Base-by-base conservation (phyloP, 2,797 vertebrate species). In the Ctenosaura bakeri region DNA sequence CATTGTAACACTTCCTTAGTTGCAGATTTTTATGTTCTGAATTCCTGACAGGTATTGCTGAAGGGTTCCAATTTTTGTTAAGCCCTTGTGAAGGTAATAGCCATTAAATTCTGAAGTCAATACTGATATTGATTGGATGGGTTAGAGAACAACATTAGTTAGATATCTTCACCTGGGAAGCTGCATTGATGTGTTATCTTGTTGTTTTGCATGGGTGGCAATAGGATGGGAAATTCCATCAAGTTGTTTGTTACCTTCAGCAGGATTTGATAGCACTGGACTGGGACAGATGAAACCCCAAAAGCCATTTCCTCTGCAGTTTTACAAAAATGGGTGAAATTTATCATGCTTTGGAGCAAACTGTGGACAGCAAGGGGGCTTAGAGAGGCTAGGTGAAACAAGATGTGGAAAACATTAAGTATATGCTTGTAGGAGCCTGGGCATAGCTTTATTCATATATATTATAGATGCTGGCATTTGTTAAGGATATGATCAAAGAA, bases 11-110 rank as follows among this genome's bases (percentile, higher is more conserved):
- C 24, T 22, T 88, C 64, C 24, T 66, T 64, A 42, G 83, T 92
- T 92, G 89, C 62, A 92, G 62, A 88, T 90, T 92, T 91, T 83
- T 87, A 88, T 71, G 56, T 86, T n/a, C 66, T 26, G 84, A 22
- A 90, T n/a, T 74, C 74, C 76, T 0, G 77, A 54, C 20, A 90
- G 92, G 91, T 59, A 69, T 86, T 77, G 86, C 14, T 90, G 83
- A 93, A 87, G 83, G 0, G 46, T 32, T 91, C 38, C 0, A 42
- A 52, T 76, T 88, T 92, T 91, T 84, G 86, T 24, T 80, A 81
- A 81, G 74, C 79, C 62, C 90, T 86, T 84, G 1, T 81, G 83
- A 93, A 93, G 29, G 83, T 89, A 91, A 93, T 89, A 93, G 20
- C 20, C 24, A 35, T 85, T 85, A 64, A 52, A 89, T 84, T 38